Percentiles rank a stretch among this genome's conserved stretches.
phyloP scores from a whole-genome alignment of 2,888 invertebrate species.

The Andrena dorsata region DNA sequence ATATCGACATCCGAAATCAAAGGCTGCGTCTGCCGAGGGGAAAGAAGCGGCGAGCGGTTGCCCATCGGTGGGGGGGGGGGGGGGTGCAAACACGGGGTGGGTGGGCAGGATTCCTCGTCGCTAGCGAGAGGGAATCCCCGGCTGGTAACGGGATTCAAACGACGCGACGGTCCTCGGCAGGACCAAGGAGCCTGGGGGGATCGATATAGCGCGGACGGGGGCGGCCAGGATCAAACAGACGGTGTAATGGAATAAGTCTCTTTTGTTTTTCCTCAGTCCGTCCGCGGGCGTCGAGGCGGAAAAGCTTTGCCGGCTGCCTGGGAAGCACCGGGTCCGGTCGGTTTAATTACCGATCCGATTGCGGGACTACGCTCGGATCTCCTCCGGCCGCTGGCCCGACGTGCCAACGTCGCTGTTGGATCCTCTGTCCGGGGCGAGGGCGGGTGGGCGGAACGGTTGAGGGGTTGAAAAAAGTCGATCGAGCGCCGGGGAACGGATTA shows the following conservation, averaged over 20 bases:
- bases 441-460: background rate
- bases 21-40: too few relatives aligned
- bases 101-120: background rate
- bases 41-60: background rate
- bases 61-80: too few relatives aligned
- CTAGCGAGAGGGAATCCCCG: background rate
- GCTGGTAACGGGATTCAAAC: slow-evolving; percentile 12
- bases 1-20: too few relatives aligned
- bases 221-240: slow-evolving; percentile 52
- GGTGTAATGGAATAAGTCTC: slow-evolving; percentile 60
- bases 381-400: slow-evolving; percentile 39
- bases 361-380: slow-evolving; percentile 43
- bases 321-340: slow-evolving; percentile 34
- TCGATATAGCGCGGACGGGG: slow-evolving; percentile 39
- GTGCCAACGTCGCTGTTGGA: slow-evolving; percentile 49
- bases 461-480: slow-evolving; percentile 50
- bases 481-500: slow-evolving; percentile 46
- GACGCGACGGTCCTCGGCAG: slow-evolving; percentile 5
- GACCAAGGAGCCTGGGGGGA: slow-evolving; percentile 27
- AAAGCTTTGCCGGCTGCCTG: slow-evolving; percentile 45
- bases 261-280: slow-evolving; percentile 55
- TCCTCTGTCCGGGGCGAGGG: background rate
- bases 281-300: slow-evolving; percentile 50
- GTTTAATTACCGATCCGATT: slow-evolving; percentile 66
- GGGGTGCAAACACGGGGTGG: background rate